Evolutionary conservation across 1,140 invertebrate genomes (phyloP), one percentile per base, ranked within the genome.

Genomic region (Linepithema humile): DNA sequence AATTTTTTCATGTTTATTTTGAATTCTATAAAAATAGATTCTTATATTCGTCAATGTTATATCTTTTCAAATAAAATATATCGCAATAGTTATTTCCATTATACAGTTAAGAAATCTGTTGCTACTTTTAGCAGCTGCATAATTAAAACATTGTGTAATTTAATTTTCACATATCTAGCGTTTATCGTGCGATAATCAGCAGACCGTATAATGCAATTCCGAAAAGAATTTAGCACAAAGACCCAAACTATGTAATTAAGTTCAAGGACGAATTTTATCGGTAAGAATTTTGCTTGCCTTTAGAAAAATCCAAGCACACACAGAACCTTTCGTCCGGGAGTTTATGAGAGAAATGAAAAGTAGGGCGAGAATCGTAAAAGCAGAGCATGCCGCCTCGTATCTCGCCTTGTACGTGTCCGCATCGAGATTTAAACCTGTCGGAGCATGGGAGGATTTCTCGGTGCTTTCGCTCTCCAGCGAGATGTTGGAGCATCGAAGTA

Each of bases 281-380:
- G 45, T 38, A 78, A 73, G 32, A 89, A 69, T 77, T 78, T 85
- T 40, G 40, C 15, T 60, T 67, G 53, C 29, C 62, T 67, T 84
- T 64, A 67, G 20, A 85, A 59, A 70, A 72, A 82, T 50, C 50
- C 57, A 35, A 75, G 72, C 32, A 48, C 40, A 70, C 40, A 77
- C 26, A 82, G 50, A 70, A 60, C 53, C 70, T 59, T 67, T 40
- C 35, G 29, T 40, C 23, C 40, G 64, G 59, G 38, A 83, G 55
- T 85, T 77, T 40, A 59, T 67, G 72, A 75, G 70, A 35, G 43
- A 62, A 60, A 89, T 75, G 74, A 83, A 86, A 89, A 89, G 80
- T 88, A 89, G 87, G 87, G 43, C 87, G 80, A 75, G 87, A 85
- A 82, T 86, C 87, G 86, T 86, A 84, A 89, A 89, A 88, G 74